phyloP scores from a whole-genome alignment of 2,113 vertebrate species.

The Mirounga angustirostris region DNA sequence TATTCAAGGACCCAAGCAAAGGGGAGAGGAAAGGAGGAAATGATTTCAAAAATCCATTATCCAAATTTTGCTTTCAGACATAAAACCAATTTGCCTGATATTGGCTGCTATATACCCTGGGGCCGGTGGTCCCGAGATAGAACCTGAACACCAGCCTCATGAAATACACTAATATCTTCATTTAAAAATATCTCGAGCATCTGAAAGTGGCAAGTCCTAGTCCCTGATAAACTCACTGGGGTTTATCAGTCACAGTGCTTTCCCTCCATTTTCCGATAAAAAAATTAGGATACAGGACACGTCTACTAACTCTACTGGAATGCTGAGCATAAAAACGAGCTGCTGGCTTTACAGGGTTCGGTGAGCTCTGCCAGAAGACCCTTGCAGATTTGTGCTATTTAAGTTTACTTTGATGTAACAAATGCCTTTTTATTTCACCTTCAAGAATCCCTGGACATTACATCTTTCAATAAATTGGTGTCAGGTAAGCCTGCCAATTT shows the following conservation, averaged over 20 bases:
- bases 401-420: conserved; percentile 3
- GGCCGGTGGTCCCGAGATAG: neutral
- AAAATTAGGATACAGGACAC: neutral
- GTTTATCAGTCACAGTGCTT: neutral
- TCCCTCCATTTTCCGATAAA: neutral
- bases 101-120: neutral
- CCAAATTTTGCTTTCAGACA: neutral
- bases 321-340: neutral
- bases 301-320: neutral
- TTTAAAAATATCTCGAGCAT: neutral
- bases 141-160: neutral
- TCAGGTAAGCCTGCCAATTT: neutral
- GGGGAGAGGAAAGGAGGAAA: neutral
- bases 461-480: neutral
- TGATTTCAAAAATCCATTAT: neutral
- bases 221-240: neutral
- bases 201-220: neutral
- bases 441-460: neutral
- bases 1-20: neutral
- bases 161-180: neutral
- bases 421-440: neutral
- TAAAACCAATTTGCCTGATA: neutral
- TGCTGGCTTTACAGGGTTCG: neutral
- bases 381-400: neutral
- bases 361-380: neutral